A percentile compares a stretch with the other conserved stretches of the same genome.
phyloP scores from a whole-genome alignment of 2,113 vertebrate genomes.

The Dasyprocta punctata region DNA sequence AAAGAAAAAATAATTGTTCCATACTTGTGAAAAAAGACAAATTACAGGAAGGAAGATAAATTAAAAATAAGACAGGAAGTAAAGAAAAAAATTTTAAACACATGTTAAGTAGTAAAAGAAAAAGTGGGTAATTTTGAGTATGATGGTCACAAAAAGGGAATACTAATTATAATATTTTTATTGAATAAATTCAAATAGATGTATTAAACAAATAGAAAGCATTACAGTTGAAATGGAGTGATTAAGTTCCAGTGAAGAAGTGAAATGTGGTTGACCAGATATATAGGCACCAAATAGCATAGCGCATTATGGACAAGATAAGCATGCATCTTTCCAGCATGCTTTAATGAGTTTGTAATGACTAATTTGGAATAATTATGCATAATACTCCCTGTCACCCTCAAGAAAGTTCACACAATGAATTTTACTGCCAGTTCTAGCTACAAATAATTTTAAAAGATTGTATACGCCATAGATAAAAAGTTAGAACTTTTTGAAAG shows the following conservation, averaged over 20 bases:
- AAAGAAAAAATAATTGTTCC: too few relatives aligned
- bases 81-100: not conserved
- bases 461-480: not conserved
- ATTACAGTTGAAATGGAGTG: not conserved
- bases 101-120: rapidly evolving
- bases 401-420: not conserved
- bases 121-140: not conserved
- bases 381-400: not conserved
- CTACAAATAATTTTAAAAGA: not conserved
- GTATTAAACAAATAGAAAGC: not conserved
- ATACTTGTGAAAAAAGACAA: not conserved
- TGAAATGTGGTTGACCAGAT: rapidly evolving
- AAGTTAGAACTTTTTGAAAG: not conserved
- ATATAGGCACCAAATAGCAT: too few relatives aligned
- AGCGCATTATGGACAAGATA: not conserved
- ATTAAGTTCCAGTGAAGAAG: not conserved
- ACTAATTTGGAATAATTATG: not conserved
- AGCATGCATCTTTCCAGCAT: not conserved
- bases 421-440: not conserved
- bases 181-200: not conserved
- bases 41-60: not conserved
- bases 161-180: not conserved
- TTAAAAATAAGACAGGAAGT: not conserved
- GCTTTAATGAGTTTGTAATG: not conserved
- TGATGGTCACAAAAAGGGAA: not conserved